Conservation (phyloP, 2,113 vertebrate species). For the Delphinapterus leucas region DNA sequence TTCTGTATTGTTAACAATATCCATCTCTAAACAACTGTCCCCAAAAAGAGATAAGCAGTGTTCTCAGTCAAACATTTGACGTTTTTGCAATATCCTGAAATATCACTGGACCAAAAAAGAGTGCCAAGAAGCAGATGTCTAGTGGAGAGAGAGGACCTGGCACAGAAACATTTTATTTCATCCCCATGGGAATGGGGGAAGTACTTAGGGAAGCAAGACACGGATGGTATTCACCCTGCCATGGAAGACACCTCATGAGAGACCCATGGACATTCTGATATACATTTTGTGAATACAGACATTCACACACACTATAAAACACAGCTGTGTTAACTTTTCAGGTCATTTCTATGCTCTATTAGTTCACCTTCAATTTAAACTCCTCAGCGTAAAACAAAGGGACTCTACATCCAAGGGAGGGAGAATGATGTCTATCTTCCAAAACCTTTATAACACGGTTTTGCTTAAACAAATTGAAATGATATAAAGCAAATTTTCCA, state of each 20-base stretch:
- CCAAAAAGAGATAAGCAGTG: not conserved
- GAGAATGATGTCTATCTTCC: not conserved
- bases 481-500: not conserved
- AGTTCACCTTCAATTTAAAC: not conserved
- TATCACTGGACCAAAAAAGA: not conserved
- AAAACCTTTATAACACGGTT: not conserved
- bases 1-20: constrained; percentile 1
- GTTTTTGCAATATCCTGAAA: not conserved
- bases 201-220: not conserved
- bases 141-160: not conserved
- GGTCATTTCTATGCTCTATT: not conserved
- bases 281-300: not conserved
- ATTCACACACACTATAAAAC: not conserved
- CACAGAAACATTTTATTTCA: not conserved
- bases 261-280: not conserved
- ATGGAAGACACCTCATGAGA: not conserved
- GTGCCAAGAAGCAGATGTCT: not conserved
- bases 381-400: not conserved
- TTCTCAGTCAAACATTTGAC: not conserved
- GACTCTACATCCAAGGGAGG: not conserved
- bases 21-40: not conserved
- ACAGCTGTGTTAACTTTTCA: not conserved
- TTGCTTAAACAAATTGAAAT: not conserved
- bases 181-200: not conserved
- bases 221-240: not conserved